Evolutionary conservation across 23 tunicate genomes (phyloP), one percentile per base, ranked within the genome.

Genomic region (Halocynthia roretzi): DNA sequence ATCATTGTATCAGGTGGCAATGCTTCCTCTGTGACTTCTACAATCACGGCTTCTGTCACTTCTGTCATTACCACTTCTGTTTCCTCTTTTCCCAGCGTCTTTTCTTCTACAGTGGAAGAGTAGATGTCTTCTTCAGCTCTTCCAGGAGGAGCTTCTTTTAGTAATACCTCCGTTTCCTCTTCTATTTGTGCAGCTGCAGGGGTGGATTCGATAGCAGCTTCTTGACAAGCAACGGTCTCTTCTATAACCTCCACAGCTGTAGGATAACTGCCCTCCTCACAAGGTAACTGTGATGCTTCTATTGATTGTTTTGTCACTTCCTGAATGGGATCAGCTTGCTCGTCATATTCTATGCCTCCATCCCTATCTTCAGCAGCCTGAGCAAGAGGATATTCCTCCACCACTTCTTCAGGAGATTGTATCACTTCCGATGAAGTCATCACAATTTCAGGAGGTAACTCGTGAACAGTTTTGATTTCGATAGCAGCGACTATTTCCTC

Each of bases 291-390:
- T 31, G 44, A 31, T 31, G 44, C 44, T 68, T 68, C 23, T 19
- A n/a, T 61, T 4, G 51, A 61, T 72, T 61, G 71, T 75, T 66
- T 4, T 17, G 0, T 67, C 71, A 17, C 44, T 75, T 75, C 80
- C n/a, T 0, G 50, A 75, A 6, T 49, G 14, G 70, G 80, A 14
- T 51, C 22, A 15, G 67, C 23, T 55, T 54, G 67, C n/a, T 10
- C 80, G 19, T 54, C 80, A 54, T 2, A 49, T 14, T 22, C 49
- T 75, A 61, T 61, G 15, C 51, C 63, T 72, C 4, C 44, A 31
- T 31, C 44, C 44, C 44, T 31, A 31, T 31, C 44, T 31, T 31
- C 44, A 31, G 44, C 44, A 31, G 44, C 44, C 44, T 31, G 44
- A 31, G 44, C 44, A 31, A 31, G 44, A 31, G 44, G 44, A 31